Base-by-base conservation (phyloP, 1,140 invertebrate genomes). In the Phymastichus coffea region DNA sequence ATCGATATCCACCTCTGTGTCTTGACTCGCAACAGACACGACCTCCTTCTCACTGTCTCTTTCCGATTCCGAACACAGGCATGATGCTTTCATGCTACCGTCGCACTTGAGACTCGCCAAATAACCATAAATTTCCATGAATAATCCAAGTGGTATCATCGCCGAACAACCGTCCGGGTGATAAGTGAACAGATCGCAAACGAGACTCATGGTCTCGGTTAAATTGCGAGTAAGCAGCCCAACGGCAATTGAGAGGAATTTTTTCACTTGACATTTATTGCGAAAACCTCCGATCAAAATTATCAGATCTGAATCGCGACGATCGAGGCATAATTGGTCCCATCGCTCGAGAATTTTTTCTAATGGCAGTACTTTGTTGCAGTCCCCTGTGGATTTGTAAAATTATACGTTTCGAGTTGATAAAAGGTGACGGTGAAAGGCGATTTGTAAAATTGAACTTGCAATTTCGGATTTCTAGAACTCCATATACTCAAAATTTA, bases 121-220 rank as follows among this genome's bases (percentile, higher is more conserved):
- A 53, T 60, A 78, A 75, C 73, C 71, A 48, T 93, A 93, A 63
- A 89, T 79, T 19, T 83, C 80, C 58, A 87, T 81, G 67, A 92
- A 93, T 19, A 88, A 79, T 35, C 82, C 79, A n/a, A 87, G 81
- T 0, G 87, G 84, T 35, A 95, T 89, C 64, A 87, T 86, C 0
- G 89, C 85, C 1, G 87, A 87, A 6, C 88, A 90, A n/a, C 92
- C 92, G 57, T 93, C 91, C 0, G 91, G 88, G 69, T 94, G 91
- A 56, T 87, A 83, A 2, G 91, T 93, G 37, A 93, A 81, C 2
- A 92, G 81, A 71, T 94, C 90, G 71, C 91, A 94, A 23, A 93
- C 79, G 28, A 88, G 80, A 26, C 88, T 86, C 89, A 94, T 92
- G 2, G 91, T 90, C 68, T 88, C 76, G 10, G 69, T 74, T 6